phyloP scores from a whole-genome alignment of 2,113 vertebrate species.

The Pristiophorus japonicus region DNA sequence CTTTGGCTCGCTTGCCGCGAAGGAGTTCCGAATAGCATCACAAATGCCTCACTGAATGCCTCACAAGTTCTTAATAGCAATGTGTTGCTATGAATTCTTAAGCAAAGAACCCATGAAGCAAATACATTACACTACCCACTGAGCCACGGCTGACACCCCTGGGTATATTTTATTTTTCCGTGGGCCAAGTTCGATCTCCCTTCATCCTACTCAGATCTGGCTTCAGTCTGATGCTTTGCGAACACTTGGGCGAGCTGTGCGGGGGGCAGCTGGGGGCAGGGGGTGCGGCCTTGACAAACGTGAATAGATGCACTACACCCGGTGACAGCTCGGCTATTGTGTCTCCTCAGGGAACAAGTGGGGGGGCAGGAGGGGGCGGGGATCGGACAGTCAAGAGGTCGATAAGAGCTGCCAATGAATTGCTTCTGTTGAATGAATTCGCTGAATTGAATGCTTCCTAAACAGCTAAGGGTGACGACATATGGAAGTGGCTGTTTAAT shows the following conservation, averaged over 20 bases:
- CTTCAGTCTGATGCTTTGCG: too few species aligned
- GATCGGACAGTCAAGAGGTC: neutral
- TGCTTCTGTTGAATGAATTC: neutral
- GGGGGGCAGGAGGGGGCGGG: neutral
- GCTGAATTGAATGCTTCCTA: constrained; percentile 31
- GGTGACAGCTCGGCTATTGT: neutral
- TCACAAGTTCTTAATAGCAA: too few species aligned
- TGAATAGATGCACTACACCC: neutral
- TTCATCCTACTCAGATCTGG: neutral
- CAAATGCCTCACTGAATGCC: too few species aligned
- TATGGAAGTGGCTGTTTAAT: constrained; percentile 34
- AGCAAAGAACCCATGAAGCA: too few species aligned
- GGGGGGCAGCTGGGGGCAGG: neutral
- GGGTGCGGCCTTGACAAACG: neutral
- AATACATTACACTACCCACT: too few species aligned
- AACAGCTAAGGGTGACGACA: constrained; percentile 16
- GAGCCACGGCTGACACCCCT: neutral
- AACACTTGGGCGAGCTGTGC: neutral
- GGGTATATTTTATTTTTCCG: too few species aligned
- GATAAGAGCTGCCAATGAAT: neutral
- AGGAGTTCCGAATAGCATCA: too few species aligned
- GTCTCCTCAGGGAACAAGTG: neutral
- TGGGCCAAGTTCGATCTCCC: neutral
- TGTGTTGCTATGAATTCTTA: too few species aligned
- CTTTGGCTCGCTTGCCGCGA: too few species aligned